A percentile compares a stretch with the other conserved stretches of the same genome.
Conservation (phyloP, 2,113 vertebrate genomes). For the Macroglossus sobrinus region DNA sequence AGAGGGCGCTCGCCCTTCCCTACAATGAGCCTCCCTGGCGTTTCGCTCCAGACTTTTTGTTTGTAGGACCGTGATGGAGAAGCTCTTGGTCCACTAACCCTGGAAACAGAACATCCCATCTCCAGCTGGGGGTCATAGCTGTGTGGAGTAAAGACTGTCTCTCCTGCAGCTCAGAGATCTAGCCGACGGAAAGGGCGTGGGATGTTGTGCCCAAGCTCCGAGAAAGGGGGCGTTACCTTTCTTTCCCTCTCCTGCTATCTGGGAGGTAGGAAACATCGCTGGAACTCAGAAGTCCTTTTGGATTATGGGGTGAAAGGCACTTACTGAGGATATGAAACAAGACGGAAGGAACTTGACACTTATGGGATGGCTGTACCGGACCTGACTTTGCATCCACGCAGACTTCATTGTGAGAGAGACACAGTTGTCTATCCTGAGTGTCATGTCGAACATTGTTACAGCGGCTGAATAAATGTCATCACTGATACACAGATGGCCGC, state of each 20-base stretch:
- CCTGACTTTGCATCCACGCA: not conserved
- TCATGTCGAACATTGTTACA: not conserved
- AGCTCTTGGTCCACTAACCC: not conserved
- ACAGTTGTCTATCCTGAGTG: accelerated
- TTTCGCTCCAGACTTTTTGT: not conserved
- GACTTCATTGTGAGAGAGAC: not conserved
- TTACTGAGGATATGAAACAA: not conserved
- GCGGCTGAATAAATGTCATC: not conserved
- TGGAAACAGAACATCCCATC: not conserved
- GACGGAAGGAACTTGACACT: not conserved
- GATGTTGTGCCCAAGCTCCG: not conserved
- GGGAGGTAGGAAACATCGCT: not conserved
- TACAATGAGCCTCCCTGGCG: not conserved
- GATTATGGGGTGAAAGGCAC: not conserved
- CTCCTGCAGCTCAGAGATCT: not conserved
- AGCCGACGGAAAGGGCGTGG: not conserved
- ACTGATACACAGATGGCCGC: not conserved
- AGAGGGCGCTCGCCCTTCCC: not conserved
- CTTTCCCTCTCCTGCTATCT: not conserved
- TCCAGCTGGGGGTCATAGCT: not conserved
- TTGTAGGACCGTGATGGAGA: not conserved
- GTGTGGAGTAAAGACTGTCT: not conserved
- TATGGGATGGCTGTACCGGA: not conserved
- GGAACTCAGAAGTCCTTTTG: not conserved
- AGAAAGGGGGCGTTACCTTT: not conserved